phyloP scores from a whole-genome alignment of 2,888 invertebrate species.

The Acleris sparsana region DNA sequence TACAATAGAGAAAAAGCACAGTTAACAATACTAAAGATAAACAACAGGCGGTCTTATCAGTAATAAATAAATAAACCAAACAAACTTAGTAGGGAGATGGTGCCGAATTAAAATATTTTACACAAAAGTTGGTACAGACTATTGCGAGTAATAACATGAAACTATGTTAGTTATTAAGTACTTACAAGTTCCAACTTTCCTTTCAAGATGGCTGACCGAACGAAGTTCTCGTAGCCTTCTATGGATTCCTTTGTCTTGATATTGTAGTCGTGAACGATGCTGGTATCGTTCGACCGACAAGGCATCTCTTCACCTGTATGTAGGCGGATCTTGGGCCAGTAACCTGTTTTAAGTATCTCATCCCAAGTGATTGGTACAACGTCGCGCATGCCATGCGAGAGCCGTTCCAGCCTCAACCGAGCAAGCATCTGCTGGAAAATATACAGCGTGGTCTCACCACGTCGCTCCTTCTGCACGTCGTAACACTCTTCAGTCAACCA shows the following conservation, averaged over 20 bases:
- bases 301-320: slow-evolving; percentile 84
- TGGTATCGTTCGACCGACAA: slow-evolving; percentile 73
- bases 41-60: no score
- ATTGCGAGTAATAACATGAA: no score
- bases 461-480: slow-evolving; percentile 71
- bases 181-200: slow-evolving; percentile 70
- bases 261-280: slow-evolving; percentile 59
- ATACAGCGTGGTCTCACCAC: slow-evolving; percentile 84
- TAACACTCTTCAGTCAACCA: slow-evolving; percentile 85
- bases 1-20: no score
- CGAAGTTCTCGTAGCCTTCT: slow-evolving; percentile 76
- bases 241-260: slow-evolving; percentile 56
- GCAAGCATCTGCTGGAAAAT: slow-evolving; percentile 86
- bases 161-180: slow-evolving; percentile 23
- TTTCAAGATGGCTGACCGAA: slow-evolving; percentile 74
- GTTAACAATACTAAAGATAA: no score
- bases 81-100: no score
- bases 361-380: slow-evolving; percentile 75
- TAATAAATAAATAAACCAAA: no score
- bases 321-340: slow-evolving; percentile 84
- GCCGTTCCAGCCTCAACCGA: slow-evolving; percentile 78
- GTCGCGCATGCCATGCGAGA: slow-evolving; percentile 76
- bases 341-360: slow-evolving; percentile 72
- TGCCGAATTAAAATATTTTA: no score
- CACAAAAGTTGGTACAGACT: no score